These are phyloP conservation scores for Eubasilissa splendida DNA, from an alignment of 2,888 invertebrate genomes.

Conservation along the genomic window DNA sequence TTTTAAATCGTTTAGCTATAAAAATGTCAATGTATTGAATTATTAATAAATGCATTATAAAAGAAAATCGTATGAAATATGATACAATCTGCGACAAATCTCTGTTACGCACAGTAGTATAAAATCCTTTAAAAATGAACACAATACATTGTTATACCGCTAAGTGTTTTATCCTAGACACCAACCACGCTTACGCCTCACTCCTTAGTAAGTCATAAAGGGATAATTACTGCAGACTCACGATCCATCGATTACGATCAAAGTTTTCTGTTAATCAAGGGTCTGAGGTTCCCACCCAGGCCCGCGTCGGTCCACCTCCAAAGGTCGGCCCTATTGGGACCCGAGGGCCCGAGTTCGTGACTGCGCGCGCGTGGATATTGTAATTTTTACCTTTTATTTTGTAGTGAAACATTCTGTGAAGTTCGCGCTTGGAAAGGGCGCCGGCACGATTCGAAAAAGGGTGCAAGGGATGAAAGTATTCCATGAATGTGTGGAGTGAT, in stretches of 20 bases:
- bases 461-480: conserved; percentile 10
- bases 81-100: not conserved
- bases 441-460: conserved; percentile 27
- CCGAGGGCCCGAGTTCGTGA: conserved; percentile 36
- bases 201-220: conserved; percentile 31
- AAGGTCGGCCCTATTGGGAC: conserved; percentile 19
- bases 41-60: too few relatives aligned
- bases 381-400: conserved; percentile 9
- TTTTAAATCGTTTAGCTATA: too few relatives aligned
- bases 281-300: conserved; percentile 24
- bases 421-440: conserved; percentile 2
- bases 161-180: conserved; percentile 1
- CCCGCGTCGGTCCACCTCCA: conserved; percentile 11
- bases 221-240: conserved; percentile 23
- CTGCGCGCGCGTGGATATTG: conserved; percentile 42
- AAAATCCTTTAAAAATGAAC: conserved; percentile 17
- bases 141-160: not conserved
- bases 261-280: conserved; percentile 30
- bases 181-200: conserved; percentile 8
- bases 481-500: conserved; percentile 22
- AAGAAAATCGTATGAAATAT: too few relatives aligned
- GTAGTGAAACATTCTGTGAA: not conserved
- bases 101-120: conserved; percentile 3
- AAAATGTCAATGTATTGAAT: too few relatives aligned
- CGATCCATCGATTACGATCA: conserved; percentile 33